Evolutionary conservation across 2,797 vertebrate genomes (phyloP).

Genomic region (Thripadectes ignobilis): DNA sequence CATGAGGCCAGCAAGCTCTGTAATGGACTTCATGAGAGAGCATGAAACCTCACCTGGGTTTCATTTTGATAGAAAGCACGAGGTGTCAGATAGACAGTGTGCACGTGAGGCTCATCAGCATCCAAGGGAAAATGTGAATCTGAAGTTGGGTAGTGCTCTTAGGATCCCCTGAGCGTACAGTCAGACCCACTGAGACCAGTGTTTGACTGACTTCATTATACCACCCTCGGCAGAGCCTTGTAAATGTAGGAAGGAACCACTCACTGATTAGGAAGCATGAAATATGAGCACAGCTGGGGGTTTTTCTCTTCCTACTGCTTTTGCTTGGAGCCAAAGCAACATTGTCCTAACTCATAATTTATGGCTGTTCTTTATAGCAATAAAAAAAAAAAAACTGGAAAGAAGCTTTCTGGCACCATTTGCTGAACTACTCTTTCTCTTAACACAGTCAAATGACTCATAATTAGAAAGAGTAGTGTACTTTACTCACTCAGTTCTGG

Average conservation of each 20-base stretch:
- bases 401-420: slow-evolving; percentile 60
- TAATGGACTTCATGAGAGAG: background rate
- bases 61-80: background rate
- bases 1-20: background rate
- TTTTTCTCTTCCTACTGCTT: slow-evolving; percentile 41
- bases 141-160: background rate
- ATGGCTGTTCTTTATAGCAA: slow-evolving; percentile 56
- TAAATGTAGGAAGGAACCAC: background rate
- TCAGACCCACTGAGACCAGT: background rate
- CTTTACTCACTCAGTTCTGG: slow-evolving; percentile 59
- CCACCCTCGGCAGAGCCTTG: background rate
- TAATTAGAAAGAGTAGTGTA: slow-evolving; percentile 68
- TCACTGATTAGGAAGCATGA: slow-evolving; percentile 35
- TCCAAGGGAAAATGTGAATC: background rate
- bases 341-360: slow-evolving; percentile 64
- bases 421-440: slow-evolving; percentile 51
- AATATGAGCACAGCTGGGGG: slow-evolving; percentile 23
- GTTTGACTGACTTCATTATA: background rate
- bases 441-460: slow-evolving; percentile 58
- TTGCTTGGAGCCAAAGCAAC: slow-evolving; percentile 42
- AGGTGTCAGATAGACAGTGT: background rate
- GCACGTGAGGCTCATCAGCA: background rate
- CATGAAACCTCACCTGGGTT: background rate
- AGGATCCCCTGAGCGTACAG: background rate
- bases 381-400: slow-evolving; percentile 40